Base-by-base conservation (phyloP, 1,140 invertebrate species). In the Diabrotica virgifera region DNA sequence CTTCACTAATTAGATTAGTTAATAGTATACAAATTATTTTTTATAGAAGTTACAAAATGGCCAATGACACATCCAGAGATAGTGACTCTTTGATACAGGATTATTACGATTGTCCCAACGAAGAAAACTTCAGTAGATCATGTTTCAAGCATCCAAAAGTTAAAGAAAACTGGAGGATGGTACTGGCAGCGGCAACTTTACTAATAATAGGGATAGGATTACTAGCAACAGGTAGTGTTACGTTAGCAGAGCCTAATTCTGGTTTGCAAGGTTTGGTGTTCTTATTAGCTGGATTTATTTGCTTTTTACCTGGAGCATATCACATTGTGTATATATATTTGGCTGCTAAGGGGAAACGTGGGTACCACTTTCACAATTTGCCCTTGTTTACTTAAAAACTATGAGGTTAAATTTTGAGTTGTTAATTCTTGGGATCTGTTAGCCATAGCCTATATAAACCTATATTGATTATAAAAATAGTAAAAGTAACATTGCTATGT, bases 111-210 rank as follows among this genome's bases (percentile, higher is more conserved):
- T 83, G 85, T 74, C 80, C 84, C 38, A 80, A 77, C 60, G 83
- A 83, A 63, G 85, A 87, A 69, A 83, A 85, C 65, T 79, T 82
- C 24, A 82, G 77, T 64, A 78, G 79, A 76, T 86, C 89, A 65
- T 93, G 91, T 83, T 91, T 90, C 83, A 85, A 86, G 52, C 91
- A 93, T 79, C 91, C 91, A 2, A 92, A 92, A 81, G 88, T 93
- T 35, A 80, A 85, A 69, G 90, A 94, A 76, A 93, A 94, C 76
- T 93, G 91, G 91, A 88, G 90, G 76, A 90, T 92, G 69, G 90
- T 94, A 5, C 81, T 90, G 66, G 90, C 89, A 36, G 90, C 91
- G 6, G 87, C 91, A 65, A 85, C 88, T 57, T 80, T 93, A 37
- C 81, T 93, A 0, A 75, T 93, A 14, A 86, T 93, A 12, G 91